These are phyloP conservation scores for Alfaro cultratus DNA, from an alignment of 2,797 vertebrate species.

Conservation along the genomic window DNA sequence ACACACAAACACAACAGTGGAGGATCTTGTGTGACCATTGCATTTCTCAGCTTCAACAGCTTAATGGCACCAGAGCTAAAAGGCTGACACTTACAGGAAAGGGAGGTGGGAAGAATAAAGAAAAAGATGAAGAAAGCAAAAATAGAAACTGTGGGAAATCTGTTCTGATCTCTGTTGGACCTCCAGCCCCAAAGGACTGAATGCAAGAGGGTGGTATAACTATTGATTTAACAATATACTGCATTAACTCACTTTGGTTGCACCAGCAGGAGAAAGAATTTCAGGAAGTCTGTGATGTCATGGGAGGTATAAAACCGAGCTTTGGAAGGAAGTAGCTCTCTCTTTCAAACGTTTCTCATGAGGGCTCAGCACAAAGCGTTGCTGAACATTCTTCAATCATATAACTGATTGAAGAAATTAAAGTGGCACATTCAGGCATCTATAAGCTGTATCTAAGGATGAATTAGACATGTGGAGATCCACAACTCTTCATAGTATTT, in stretches of 20 bases:
- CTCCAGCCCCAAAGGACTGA: background rate
- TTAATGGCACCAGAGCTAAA: constrained; percentile 36
- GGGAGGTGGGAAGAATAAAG: constrained; percentile 2
- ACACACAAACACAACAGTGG: constrained; percentile 23
- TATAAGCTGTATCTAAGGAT: background rate
- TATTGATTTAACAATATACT: no score
- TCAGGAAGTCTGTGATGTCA: no score
- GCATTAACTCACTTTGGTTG: no score
- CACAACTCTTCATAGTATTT: background rate
- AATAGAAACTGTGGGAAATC: background rate
- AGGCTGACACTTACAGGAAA: constrained; percentile 40
- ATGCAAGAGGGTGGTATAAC: no score
- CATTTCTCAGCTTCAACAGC: constrained; percentile 41
- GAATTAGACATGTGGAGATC: background rate
- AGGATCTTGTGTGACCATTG: constrained; percentile 32
- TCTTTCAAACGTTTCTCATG: background rate
- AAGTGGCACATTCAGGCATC: background rate
- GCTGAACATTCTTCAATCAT: background rate
- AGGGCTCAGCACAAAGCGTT: background rate
- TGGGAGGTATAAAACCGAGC: background rate
- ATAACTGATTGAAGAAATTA: background rate
- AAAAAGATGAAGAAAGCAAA: background rate
- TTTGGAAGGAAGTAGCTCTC: background rate
- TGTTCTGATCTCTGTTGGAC: background rate
- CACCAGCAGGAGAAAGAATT: no score